These are phyloP conservation scores for Pyrgilauda ruficollis DNA, from an alignment of 2,113 vertebrate genomes.

Conservation along the genomic window DNA sequence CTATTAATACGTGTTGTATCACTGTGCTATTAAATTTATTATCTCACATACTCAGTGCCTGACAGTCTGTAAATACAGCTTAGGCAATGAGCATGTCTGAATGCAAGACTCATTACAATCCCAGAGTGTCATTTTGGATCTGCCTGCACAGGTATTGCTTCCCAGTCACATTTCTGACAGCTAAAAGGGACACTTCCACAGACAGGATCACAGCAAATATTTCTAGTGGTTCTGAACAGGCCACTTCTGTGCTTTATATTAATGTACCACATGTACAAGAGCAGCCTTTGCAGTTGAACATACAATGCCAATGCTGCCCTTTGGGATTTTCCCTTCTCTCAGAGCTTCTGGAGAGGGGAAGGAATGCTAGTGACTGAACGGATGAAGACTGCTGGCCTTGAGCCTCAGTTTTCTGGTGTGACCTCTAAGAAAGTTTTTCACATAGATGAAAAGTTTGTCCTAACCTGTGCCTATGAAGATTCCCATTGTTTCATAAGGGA, in stretches of 20 bases:
- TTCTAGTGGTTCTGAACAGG: not conserved
- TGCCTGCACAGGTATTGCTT: not conserved
- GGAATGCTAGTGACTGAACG: not conserved
- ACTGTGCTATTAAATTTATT: not conserved
- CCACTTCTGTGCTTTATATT: not conserved
- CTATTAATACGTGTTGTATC: not conserved
- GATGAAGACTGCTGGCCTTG: not conserved
- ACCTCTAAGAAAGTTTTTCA: not conserved
- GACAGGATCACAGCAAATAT: not conserved
- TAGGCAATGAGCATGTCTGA: not conserved
- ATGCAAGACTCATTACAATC: not conserved
- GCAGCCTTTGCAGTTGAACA: not conserved
- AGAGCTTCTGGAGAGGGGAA: not conserved
- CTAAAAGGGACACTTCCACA: not conserved
- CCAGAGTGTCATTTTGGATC: not conserved
- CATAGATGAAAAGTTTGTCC: not conserved
- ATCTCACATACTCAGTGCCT: not conserved
- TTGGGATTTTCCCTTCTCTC: not conserved
- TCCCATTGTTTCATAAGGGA: not conserved
- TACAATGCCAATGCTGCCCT: not conserved
- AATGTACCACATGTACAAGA: not conserved
- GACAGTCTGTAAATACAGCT: not conserved
- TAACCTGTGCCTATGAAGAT: not conserved
- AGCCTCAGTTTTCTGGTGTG: not conserved
- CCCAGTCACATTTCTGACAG: not conserved